Evolutionary conservation across 2,888 invertebrate genomes (phyloP).

Genomic region (Heliconius ethilla): DNA sequence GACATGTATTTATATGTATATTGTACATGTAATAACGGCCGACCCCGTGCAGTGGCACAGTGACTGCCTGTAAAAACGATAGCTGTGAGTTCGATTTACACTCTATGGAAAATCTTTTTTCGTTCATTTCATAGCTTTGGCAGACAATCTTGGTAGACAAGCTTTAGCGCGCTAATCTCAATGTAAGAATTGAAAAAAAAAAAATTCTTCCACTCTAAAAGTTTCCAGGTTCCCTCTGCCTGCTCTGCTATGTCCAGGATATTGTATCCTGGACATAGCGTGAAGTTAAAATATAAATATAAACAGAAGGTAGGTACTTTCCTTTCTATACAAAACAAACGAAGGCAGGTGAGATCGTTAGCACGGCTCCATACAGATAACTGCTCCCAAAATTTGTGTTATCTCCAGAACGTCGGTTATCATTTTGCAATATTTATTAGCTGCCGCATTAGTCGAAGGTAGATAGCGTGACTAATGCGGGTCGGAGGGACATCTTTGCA

Average conservation of each 20-base stretch:
- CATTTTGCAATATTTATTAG: slow-evolving; percentile 72
- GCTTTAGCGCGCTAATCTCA: not conserved
- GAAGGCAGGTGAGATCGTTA: slow-evolving; percentile 41
- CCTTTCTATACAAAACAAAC: slow-evolving; percentile 13
- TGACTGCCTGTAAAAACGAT: not conserved
- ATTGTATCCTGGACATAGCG: not conserved
- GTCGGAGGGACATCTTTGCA: slow-evolving; percentile 70
- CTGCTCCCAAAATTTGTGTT: slow-evolving; percentile 46
- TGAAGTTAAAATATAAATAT: not conserved
- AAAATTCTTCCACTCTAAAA: not conserved
- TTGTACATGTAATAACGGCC: not conserved
- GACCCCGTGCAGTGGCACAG: not conserved
- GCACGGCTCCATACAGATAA: slow-evolving; percentile 47
- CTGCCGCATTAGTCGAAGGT: slow-evolving; percentile 63
- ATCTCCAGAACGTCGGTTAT: slow-evolving; percentile 55
- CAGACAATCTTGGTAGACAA: not conserved
- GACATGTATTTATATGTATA: slow-evolving; percentile 4
- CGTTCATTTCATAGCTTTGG: not conserved
- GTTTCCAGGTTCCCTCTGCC: not conserved
- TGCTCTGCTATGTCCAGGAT: not conserved
- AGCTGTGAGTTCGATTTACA: not conserved
- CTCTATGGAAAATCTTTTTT: not conserved
- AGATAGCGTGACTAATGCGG: slow-evolving; percentile 72
- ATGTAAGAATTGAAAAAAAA: too few relatives aligned
- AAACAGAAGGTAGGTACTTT: not conserved